A percentile compares a stretch with the other conserved stretches of the same genome.
Conservation (phyloP, 2,888 invertebrate species). For the Cephus nigrinus region DNA sequence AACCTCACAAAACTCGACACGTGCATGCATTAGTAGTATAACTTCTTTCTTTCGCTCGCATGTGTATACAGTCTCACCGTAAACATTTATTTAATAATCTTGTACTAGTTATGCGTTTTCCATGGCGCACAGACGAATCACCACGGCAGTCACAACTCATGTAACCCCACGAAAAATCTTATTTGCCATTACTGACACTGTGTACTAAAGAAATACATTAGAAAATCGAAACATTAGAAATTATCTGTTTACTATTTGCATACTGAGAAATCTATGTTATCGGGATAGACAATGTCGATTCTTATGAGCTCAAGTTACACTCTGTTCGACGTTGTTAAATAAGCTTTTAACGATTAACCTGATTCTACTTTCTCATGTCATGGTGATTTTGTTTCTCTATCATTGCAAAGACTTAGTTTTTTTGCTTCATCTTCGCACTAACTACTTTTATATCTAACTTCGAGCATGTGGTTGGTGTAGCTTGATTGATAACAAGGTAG, state of each 20-base stretch:
- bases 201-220: neutral
- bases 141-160: neutral
- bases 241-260: neutral
- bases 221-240: neutral
- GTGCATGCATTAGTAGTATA: neutral
- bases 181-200: neutral
- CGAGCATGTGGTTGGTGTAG: slow-evolving; percentile 50
- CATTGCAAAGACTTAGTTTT: neutral
- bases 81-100: neutral
- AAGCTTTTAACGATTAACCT: neutral
- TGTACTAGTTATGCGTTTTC: neutral
- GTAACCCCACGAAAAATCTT: neutral
- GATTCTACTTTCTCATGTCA: neutral
- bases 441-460: slow-evolving; percentile 7
- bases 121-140: neutral
- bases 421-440: neutral
- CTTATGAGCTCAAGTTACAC: neutral
- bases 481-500: slow-evolving; percentile 63
- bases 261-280: neutral
- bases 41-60: neutral
- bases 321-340: neutral
- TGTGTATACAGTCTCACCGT: neutral
- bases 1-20: neutral
- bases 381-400: neutral
- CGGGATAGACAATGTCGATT: neutral